Evolutionary conservation across 1,140 invertebrate genomes (phyloP), one percentile per base, ranked within the genome.

Genomic region (Polyergus mexicanus): DNA sequence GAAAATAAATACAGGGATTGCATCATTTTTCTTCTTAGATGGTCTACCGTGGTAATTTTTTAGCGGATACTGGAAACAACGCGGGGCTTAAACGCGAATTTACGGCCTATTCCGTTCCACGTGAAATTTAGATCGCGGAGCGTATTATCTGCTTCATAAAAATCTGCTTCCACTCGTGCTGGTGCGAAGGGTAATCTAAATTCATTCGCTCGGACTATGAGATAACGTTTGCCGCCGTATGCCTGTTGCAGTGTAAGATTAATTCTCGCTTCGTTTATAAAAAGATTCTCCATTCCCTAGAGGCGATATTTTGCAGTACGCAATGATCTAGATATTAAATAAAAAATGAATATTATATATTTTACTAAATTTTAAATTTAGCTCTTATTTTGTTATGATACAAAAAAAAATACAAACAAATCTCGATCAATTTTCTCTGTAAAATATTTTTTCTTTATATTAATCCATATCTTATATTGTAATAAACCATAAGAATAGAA

Each of bases 81-180:
- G 87, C 86, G 66, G 58, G 19, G 72, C 65, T 88, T 88, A 88
- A 88, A 54, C 76, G 51, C 56, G 72, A 87, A 74, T 88, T 84
- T 87, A 87, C 80, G 74, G 74, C 78, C 86, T 84, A 68, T 71
- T 77, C 32, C 54, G 58, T 51, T 88, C 58, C 2, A 38, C 41
- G 44, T 35, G 78, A 41, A 75, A 88, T 88, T 87, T 88, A 87
- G 86, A 88, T 88, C 86, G 87, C 69, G 86, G 35, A 69, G 86
- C 86, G 69, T 86, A 88, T 88, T 88, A 88, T 88, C 87, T 60
- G 86, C 87, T 88, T 85, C 87, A 78, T 88, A 85, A 88, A 88
- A 87, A 88, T 88, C 87, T 88, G 80, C 86, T 78, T 74, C 66
- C 38, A 66, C 35, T 77, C 35, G 44, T 71, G 35, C 74, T 13